Evolutionary conservation across 2,797 vertebrate genomes (phyloP).

Genomic region (Mormyrus proboscirostris): DNA sequence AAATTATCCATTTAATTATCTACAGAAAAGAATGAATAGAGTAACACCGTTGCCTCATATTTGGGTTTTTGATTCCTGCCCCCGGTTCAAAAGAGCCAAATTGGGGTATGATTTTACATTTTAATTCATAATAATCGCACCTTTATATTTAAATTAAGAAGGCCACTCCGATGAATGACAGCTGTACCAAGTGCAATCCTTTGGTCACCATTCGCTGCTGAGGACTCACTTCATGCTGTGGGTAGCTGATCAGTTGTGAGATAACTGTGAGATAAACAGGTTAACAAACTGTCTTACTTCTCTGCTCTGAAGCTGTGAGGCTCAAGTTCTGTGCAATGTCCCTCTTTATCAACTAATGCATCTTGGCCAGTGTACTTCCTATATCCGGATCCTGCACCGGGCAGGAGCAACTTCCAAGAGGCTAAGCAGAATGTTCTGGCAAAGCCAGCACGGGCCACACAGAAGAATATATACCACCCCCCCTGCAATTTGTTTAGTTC

Average conservation of each 20-base stretch:
- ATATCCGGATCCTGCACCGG: not conserved
- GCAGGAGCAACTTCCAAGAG: not conserved
- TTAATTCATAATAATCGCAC: not conserved
- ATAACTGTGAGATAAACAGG: not conserved
- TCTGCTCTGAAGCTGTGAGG: not conserved
- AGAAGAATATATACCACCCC: not conserved
- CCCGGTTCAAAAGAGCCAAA: not conserved
- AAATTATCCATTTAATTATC: not conserved
- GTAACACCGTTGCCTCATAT: not conserved
- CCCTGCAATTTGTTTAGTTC: slow-evolving; percentile 18
- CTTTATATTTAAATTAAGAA: not conserved
- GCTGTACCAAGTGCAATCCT: not conserved
- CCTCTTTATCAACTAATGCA: not conserved
- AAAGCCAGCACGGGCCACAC: not conserved
- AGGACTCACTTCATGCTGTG: not conserved
- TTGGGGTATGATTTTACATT: not conserved
- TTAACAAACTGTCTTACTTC: not conserved
- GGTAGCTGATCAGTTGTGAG: not conserved
- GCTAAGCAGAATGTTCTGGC: not conserved
- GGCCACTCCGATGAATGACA: not conserved
- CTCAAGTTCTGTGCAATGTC: not conserved
- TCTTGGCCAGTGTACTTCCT: not conserved
- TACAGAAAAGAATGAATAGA: not conserved
- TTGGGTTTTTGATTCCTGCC: not conserved
- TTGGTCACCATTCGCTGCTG: not conserved